Evolutionary conservation across 2,797 vertebrate species (phyloP).

Genomic region (Loris lydekkerianus): DNA sequence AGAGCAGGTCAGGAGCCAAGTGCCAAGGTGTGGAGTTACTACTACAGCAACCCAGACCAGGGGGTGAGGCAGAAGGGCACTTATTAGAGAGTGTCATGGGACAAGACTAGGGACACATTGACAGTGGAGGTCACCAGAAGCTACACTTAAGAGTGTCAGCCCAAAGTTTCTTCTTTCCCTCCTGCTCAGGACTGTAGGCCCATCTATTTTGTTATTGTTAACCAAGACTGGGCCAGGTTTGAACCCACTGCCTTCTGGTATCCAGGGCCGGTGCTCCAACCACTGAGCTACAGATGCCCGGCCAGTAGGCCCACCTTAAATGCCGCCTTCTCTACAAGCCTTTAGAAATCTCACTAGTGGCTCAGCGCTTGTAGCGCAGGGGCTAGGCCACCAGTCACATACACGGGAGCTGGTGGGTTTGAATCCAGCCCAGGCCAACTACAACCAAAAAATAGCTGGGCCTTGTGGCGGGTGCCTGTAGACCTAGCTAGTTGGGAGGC

Average conservation of each 20-base stretch:
- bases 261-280: too few species aligned
- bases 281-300: too few species aligned
- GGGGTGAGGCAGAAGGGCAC: not conserved
- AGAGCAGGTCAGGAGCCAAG: not conserved
- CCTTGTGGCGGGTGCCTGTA: too few species aligned
- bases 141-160: too few species aligned
- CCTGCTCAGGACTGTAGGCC: not conserved
- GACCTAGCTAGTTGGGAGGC: too few species aligned
- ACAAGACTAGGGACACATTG: not conserved
- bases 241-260: too few species aligned
- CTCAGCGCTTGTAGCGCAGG: too few species aligned
- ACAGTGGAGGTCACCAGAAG: not conserved
- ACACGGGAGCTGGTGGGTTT: too few species aligned
- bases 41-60: not conserved
- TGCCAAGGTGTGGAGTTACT: not conserved
- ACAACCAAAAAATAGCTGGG: too few species aligned
- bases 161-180: not conserved
- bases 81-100: not conserved
- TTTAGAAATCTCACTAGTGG: not conserved
- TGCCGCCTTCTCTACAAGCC: not conserved
- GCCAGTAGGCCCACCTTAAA: not conserved
- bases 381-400: too few species aligned
- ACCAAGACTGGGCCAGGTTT: too few species aligned
- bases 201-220: not conserved
- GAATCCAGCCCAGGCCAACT: too few species aligned